These are phyloP conservation scores for Sebastiscus albofasciatus DNA, from an alignment of 2,797 vertebrate genomes.

Conservation along the genomic window DNA sequence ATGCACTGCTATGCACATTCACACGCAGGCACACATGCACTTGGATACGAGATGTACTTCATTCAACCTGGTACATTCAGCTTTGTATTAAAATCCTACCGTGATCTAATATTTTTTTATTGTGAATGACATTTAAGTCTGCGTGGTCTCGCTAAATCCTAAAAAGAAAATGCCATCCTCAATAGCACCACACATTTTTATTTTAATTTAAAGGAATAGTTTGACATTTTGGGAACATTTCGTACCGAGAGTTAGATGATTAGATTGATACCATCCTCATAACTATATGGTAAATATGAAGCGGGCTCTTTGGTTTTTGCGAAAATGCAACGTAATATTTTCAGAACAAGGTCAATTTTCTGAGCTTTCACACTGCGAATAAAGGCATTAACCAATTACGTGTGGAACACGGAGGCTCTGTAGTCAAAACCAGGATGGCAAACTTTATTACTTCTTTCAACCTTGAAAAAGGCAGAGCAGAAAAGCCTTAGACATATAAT, in stretches of 20 bases:
- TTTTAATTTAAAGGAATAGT: not conserved
- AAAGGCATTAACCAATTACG: too few species aligned
- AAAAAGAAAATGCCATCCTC: not conserved
- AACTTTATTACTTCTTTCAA: too few species aligned
- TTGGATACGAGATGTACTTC: not conserved
- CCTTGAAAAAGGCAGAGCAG: too few species aligned
- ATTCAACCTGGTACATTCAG: not conserved
- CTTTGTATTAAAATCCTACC: not conserved
- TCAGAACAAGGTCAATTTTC: accelerated
- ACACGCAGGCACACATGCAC: not conserved
- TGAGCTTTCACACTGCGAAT: too few species aligned
- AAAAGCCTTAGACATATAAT: too few species aligned
- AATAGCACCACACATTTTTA: not conserved
- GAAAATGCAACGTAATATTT: accelerated
- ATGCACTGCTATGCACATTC: constrained; percentile 3
- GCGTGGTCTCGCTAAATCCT: not conserved
- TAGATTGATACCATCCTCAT: not conserved
- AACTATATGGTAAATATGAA: not conserved
- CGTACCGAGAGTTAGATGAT: not conserved
- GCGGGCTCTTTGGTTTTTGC: too few species aligned
- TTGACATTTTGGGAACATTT: not conserved
- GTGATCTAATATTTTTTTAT: not conserved
- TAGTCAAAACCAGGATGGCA: too few species aligned
- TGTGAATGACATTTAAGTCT: not conserved
- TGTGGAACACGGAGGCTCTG: too few species aligned